Evolutionary conservation across 92 coral and sea anemone species (phyloP), one percentile per base, ranked within the genome.

Genomic region (Porites lobata): DNA sequence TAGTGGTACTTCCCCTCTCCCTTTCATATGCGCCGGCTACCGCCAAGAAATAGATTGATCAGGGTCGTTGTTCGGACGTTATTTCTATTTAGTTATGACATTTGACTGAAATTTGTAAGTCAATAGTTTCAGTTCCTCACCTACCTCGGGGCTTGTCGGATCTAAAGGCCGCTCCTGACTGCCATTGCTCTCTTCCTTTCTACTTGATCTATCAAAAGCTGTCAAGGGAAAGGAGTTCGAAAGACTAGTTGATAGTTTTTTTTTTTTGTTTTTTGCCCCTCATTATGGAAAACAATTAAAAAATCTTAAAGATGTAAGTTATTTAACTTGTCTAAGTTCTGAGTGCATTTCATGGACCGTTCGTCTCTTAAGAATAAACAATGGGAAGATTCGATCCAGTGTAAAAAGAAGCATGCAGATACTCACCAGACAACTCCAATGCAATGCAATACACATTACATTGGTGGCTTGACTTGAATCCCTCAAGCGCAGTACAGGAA

Each of bases 401-500:
- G 65, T 61, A 62, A 32, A 32, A 32, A 32, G 38, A 32, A 32
- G 38, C 15, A 78, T 29, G 71, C 32, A 57, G 26, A 78, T 32
- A 78, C 83, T 78, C 26, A 78, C 83, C 14, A 38, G 83, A 72
- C 32, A 78, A 78, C 32, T 78, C 83, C 71, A 78, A 4, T 62
- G 83, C 83, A 78, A 78, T 58, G 69, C 59, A 78, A 62, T 78
- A 78, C 64, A 78, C 14, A 20, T 78, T 78, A 70, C 83, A 78
- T 62, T 17, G 83, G 71, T 78, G 83, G 17, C 14, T 61, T 78
- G 83, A 78, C 38, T 78, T 78, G 72, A 78, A 78, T 61, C 83
- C 83, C 9, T 78, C 83, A 1, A 78, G 83, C 32, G 83, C 83
- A 78, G 83, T 78, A 61, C 72, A 62, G 57, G 83, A 78, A 61